phyloP scores from a whole-genome alignment of 2,888 invertebrate species.

The Caenorhabditis plicata region DNA sequence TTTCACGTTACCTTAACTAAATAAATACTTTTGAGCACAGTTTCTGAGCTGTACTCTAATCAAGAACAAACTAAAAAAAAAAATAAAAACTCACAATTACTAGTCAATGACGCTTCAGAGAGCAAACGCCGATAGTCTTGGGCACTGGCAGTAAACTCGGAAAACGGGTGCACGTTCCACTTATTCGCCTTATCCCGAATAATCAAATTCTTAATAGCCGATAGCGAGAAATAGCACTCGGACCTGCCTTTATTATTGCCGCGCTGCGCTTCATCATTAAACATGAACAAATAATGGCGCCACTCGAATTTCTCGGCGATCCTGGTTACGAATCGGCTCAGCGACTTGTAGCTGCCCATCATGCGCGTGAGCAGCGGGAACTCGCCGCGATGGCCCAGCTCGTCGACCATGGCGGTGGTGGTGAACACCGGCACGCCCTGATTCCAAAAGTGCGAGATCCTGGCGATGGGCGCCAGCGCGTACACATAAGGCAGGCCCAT shows the following conservation, averaged over 20 bases:
- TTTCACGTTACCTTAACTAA: neutral
- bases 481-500: conserved; percentile 86
- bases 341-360: conserved; percentile 76
- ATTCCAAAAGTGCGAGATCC: conserved; percentile 69
- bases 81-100: conserved; percentile 53
- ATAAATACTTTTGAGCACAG: too few species aligned
- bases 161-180: conserved; percentile 66
- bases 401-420: conserved; percentile 79
- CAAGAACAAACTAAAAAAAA: neutral
- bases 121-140: conserved; percentile 73
- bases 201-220: conserved; percentile 61
- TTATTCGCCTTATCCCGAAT: conserved; percentile 52
- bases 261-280: conserved; percentile 51
- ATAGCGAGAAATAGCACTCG: conserved; percentile 60
- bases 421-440: conserved; percentile 76
- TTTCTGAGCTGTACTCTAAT: neutral
- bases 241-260: conserved; percentile 52
- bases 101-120: conserved; percentile 70
- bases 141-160: conserved; percentile 74
- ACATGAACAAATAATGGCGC: conserved; percentile 71
- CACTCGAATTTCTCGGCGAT: conserved; percentile 68
- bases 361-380: conserved; percentile 81
- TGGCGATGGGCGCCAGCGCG: conserved; percentile 80
- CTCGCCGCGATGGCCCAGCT: conserved; percentile 74
- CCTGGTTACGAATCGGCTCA: conserved; percentile 48